phyloP scores from a whole-genome alignment of 2,113 vertebrate genomes.

The Odontophorus gujanensis region DNA sequence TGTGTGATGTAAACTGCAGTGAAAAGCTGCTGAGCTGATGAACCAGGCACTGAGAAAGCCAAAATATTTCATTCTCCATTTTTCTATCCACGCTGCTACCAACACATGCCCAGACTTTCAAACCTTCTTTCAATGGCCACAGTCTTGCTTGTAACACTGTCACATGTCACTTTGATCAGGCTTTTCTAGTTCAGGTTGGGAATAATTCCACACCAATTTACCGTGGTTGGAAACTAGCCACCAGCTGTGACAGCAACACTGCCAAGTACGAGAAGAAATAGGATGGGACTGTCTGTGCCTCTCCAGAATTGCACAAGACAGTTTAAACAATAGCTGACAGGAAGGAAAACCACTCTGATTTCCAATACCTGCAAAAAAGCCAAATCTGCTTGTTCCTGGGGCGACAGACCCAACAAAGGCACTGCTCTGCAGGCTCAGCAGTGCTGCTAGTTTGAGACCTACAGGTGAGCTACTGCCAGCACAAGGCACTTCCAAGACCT shows the following conservation, averaged over 20 bases:
- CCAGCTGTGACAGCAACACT: not conserved
- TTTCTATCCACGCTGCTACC: accelerated
- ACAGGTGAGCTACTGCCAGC: not conserved
- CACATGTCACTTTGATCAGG: not conserved
- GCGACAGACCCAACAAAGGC: not conserved
- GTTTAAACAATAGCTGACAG: not conserved
- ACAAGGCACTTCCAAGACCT: not conserved
- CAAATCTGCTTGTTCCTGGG: not conserved
- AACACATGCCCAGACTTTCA: not conserved
- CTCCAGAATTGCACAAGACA: not conserved
- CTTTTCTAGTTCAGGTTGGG: not conserved
- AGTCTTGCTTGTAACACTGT: not conserved
- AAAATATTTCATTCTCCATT: accelerated
- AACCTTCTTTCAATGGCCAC: not conserved
- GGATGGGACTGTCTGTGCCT: not conserved
- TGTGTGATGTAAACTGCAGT: not conserved
- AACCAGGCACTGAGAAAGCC: not conserved
- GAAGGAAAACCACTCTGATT: not conserved
- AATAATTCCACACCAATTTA: not conserved
- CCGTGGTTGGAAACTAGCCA: not conserved
- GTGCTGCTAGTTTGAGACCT: not conserved
- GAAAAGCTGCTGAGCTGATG: not conserved
- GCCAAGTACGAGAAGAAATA: not conserved
- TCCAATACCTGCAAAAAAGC: not conserved
- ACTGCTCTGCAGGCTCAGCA: not conserved